Evolutionary conservation across 1,140 invertebrate species (phyloP).

Genomic region (Lepidotrigona ventralis): DNA sequence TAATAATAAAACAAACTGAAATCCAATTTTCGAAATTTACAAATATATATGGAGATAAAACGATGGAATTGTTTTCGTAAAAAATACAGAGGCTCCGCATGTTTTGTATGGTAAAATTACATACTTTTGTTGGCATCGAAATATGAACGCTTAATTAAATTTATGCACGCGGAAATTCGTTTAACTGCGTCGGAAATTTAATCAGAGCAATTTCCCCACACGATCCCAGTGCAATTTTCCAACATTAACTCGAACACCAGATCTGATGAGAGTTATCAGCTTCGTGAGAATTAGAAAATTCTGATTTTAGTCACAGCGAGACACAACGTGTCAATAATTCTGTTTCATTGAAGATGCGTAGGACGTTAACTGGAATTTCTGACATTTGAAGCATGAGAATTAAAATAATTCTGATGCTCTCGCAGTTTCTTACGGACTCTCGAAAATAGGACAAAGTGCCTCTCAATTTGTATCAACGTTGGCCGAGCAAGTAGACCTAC

Average conservation of each 20-base stretch:
- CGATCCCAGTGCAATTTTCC: background rate
- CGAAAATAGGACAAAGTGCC: background rate
- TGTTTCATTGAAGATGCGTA: too few relatives aligned
- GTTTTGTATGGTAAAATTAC: background rate
- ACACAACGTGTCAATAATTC: background rate
- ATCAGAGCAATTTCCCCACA: background rate
- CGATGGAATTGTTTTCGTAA: too few relatives aligned
- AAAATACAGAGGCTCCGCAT: background rate
- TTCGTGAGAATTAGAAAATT: background rate
- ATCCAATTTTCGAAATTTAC: too few relatives aligned
- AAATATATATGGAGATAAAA: too few relatives aligned
- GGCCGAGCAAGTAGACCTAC: background rate
- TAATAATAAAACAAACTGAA: too few relatives aligned
- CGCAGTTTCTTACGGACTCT: too few relatives aligned
- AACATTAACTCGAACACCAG: background rate
- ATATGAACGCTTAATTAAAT: background rate
- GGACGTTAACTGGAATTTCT: background rate
- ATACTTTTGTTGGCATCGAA: background rate
- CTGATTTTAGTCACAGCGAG: background rate
- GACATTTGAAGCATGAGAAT: too few relatives aligned
- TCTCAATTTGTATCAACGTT: constrained; percentile 20
- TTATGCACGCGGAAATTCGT: background rate
- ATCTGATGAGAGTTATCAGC: background rate
- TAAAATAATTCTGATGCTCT: too few relatives aligned
- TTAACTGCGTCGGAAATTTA: background rate